phyloP scores from a whole-genome alignment of 2,797 vertebrate species.

The Poeciliopsis paucimaculata region DNA sequence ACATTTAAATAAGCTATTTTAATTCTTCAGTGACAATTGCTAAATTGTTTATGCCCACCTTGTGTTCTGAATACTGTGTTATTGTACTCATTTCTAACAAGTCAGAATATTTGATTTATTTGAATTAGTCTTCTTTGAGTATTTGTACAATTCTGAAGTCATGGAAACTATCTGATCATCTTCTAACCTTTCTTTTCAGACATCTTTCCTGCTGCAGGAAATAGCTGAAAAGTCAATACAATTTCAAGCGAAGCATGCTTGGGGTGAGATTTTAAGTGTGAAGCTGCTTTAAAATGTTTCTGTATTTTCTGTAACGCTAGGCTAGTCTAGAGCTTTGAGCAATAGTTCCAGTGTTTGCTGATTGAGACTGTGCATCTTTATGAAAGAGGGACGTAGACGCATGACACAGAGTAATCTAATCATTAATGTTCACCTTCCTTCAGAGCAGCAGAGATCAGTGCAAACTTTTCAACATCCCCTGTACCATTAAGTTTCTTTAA shows the following conservation, averaged over 20 bases:
- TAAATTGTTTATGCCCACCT: background rate
- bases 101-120: background rate
- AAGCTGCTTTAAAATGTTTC: slow-evolving; percentile 26
- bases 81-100: background rate
- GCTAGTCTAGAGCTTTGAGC: slow-evolving; percentile 40
- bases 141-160: background rate
- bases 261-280: slow-evolving; percentile 34
- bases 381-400: slow-evolving; percentile 16
- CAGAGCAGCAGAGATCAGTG: slow-evolving; percentile 43
- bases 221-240: slow-evolving; percentile 23
- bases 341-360: slow-evolving; percentile 64
- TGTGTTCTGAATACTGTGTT: background rate
- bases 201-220: slow-evolving; percentile 8
- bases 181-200: slow-evolving; percentile 6
- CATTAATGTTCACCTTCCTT: slow-evolving; percentile 55
- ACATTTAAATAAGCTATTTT: background rate
- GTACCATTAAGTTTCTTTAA: slow-evolving; percentile 1
- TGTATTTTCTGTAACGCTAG: slow-evolving; percentile 52
- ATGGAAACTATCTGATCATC: background rate
- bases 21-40: background rate
- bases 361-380: slow-evolving; percentile 33
- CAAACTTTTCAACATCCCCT: slow-evolving; percentile 47
- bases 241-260: slow-evolving; percentile 6
- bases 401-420: slow-evolving; percentile 13
- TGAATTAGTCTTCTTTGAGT: slow-evolving; percentile 1